Evolutionary conservation across 2,113 vertebrate genomes (phyloP).

Genomic region (Colius striatus): DNA sequence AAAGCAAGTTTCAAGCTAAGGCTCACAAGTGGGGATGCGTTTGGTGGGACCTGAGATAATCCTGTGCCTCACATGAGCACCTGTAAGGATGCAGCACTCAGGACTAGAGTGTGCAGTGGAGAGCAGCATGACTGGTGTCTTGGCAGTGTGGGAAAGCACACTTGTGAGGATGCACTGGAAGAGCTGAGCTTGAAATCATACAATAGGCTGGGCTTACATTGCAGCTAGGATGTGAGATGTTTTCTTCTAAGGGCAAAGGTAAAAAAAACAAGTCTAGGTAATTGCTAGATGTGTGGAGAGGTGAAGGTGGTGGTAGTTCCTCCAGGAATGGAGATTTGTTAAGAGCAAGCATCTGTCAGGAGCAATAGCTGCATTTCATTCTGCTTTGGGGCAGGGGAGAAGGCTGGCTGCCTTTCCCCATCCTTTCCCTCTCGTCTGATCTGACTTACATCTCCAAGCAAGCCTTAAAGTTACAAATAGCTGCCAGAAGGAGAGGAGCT

Average conservation of each 20-base stretch:
- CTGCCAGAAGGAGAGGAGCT: background rate
- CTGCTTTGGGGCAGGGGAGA: background rate
- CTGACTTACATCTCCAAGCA: background rate
- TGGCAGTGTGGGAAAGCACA: background rate
- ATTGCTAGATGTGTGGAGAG: background rate
- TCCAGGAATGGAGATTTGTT: background rate
- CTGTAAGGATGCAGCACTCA: too few species aligned
- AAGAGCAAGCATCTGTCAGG: background rate
- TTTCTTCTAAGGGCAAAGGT: background rate
- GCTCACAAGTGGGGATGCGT: background rate
- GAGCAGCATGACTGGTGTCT: fast-evolving
- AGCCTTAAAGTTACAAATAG: background rate
- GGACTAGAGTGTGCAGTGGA: background rate
- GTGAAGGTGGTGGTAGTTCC: background rate
- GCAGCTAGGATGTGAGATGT: background rate
- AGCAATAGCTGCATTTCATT: background rate
- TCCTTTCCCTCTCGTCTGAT: background rate
- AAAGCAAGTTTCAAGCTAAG: background rate
- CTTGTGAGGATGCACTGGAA: background rate
- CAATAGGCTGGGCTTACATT: background rate
- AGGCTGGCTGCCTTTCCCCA: background rate
- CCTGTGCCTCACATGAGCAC: background rate
- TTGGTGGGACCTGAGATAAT: background rate
- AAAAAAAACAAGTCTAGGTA: background rate
- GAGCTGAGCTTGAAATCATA: background rate